Evolutionary conservation across 2,113 vertebrate species (phyloP).

Genomic region (Sclerurus mexicanus): DNA sequence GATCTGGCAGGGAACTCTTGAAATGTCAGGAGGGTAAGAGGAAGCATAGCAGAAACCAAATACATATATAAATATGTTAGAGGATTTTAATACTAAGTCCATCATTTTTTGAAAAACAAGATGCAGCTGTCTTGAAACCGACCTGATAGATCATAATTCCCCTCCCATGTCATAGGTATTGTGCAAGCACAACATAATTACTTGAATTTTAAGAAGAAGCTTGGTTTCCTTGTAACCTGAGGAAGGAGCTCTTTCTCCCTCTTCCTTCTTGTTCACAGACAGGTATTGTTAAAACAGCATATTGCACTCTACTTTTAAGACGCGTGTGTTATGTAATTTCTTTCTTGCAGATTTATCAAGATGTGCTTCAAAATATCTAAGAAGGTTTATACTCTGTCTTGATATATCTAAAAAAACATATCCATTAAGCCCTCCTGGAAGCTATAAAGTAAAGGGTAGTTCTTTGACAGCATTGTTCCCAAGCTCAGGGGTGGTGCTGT

Average conservation of each 20-base stretch:
- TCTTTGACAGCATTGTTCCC: background rate
- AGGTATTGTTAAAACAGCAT: background rate
- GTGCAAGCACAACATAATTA: background rate
- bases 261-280: background rate
- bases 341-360: background rate
- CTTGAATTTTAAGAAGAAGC: background rate
- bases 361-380: background rate
- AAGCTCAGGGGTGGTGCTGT: background rate
- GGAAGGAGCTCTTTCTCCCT: background rate
- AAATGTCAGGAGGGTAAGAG: conserved; percentile 51
- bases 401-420: background rate
- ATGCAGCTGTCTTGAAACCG: background rate
- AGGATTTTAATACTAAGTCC: background rate
- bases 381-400: background rate
- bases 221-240: background rate
- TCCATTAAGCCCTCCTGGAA: background rate
- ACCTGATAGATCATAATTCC: background rate
- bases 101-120: background rate
- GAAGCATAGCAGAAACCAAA: background rate
- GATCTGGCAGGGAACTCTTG: conserved; percentile 27
- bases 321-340: background rate
- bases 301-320: background rate
- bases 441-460: background rate
- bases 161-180: background rate
- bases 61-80: background rate